phyloP scores from a whole-genome alignment of 2,888 invertebrate genomes.

The Quadroppia sp. region DNA sequence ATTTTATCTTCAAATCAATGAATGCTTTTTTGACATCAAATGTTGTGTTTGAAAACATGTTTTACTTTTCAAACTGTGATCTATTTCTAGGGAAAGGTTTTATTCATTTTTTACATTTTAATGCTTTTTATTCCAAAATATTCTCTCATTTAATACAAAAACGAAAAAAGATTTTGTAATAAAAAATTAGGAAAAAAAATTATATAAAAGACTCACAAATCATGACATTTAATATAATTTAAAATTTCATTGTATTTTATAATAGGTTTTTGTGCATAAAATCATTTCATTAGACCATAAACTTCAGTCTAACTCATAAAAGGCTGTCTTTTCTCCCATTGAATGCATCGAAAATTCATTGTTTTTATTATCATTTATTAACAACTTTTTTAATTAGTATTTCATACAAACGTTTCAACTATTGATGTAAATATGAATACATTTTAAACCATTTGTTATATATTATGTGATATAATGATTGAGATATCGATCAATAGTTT shows the following conservation, averaged over 20 bases:
- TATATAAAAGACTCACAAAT: not conserved
- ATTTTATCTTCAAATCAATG: not conserved
- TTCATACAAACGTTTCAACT: not conserved
- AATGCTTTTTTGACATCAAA: not conserved
- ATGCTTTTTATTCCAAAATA: too few relatives aligned
- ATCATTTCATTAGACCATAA: too few relatives aligned
- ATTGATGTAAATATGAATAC: too few relatives aligned
- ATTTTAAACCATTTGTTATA: too few relatives aligned
- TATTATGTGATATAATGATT: too few relatives aligned
- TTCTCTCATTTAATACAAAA: too few relatives aligned
- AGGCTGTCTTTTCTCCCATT: too few relatives aligned
- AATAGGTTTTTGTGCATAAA: too few relatives aligned
- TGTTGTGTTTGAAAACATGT: not conserved
- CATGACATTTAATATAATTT: constrained; percentile 7
- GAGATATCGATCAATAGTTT: too few relatives aligned
- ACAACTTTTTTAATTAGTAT: not conserved
- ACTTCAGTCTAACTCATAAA: too few relatives aligned
- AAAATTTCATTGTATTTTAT: not conserved
- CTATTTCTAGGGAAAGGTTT: not conserved
- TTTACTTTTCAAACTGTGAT: constrained; percentile 27
- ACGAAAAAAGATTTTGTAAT: too few relatives aligned
- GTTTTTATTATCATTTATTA: not conserved
- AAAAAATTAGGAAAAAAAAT: not conserved
- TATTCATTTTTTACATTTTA: not conserved
- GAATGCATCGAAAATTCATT: not conserved